Conservation (phyloP, 2,888 invertebrate species). For the Geotrupes spiniger region DNA sequence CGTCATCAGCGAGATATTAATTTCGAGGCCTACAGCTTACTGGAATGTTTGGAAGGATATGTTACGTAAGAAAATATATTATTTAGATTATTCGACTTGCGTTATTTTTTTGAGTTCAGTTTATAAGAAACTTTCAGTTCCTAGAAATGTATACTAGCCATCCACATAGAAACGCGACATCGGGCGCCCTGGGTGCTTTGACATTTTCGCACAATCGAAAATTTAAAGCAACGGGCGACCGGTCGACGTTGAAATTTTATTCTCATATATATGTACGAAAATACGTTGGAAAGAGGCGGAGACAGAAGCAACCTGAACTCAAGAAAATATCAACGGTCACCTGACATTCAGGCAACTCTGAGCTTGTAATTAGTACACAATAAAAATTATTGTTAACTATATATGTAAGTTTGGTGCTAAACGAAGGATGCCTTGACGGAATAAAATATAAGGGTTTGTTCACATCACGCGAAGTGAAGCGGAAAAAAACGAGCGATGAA, state of each 20-base stretch:
- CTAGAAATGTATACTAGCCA: no score
- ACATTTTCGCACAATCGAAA: background rate
- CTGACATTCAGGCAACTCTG: conserved; percentile 28
- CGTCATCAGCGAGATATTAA: background rate
- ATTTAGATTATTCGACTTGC: conserved; percentile 13
- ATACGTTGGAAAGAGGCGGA: background rate
- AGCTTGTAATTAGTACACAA: conserved; percentile 44
- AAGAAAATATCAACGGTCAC: conserved; percentile 28
- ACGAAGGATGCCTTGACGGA: conserved; percentile 47
- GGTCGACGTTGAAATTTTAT: background rate
- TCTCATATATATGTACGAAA: background rate
- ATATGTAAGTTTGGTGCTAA: conserved; percentile 51
- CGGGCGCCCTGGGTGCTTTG: no score
- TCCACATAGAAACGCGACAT: no score
- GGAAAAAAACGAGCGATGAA: conserved; percentile 16
- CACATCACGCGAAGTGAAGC: conserved; percentile 25
- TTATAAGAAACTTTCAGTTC: no score
- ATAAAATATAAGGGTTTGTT: conserved; percentile 27
- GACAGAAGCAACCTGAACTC: conserved; percentile 21
- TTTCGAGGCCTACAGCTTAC: conserved; percentile 18
- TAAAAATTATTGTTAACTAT: conserved; percentile 47
- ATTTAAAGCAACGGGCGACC: no score
- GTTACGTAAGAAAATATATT: conserved; percentile 7
- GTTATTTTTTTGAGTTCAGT: conserved; percentile 23
- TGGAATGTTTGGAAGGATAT: conserved; percentile 18